These are phyloP conservation scores for Papilio elwesi DNA, from an alignment of 2,888 invertebrate species.

Conservation along the genomic window DNA sequence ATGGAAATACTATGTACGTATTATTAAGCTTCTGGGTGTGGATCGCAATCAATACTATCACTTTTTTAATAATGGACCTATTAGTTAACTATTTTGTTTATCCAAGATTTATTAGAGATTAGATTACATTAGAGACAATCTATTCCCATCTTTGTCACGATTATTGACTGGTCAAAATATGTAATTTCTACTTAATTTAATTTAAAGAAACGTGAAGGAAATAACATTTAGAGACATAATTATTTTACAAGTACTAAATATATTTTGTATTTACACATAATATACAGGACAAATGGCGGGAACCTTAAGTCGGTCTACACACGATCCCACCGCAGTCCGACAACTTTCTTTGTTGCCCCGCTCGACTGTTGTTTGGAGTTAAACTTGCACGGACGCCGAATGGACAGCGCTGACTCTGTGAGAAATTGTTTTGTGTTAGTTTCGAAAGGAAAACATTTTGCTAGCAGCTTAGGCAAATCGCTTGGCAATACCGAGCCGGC, in stretches of 20 bases:
- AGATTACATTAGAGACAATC: no score
- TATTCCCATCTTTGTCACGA: no score
- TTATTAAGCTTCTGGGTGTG: no score
- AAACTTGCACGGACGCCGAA: constrained; percentile 75
- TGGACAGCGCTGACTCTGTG: constrained; percentile 72
- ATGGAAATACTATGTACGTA: no score
- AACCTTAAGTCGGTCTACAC: constrained; percentile 56
- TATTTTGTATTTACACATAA: constrained; percentile 56
- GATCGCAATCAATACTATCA: no score
- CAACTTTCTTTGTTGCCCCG: constrained; percentile 77
- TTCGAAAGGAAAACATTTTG: constrained; percentile 80
- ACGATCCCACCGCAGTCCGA: constrained; percentile 61
- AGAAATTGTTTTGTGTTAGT: constrained; percentile 81
- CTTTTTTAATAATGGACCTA: no score
- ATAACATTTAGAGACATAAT: background rate
- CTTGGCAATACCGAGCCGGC: constrained; percentile 52
- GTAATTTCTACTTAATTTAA: no score
- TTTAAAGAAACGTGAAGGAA: no score
- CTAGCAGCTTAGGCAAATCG: constrained; percentile 78
- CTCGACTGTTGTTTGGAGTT: constrained; percentile 77
- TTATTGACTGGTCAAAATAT: no score
- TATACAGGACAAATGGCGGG: constrained; percentile 54
- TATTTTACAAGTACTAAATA: constrained; percentile 45
- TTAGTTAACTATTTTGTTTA: no score
- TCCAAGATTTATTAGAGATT: no score